Base-by-base conservation (phyloP, 2,797 vertebrate genomes). In the Iguana delicatissima region DNA sequence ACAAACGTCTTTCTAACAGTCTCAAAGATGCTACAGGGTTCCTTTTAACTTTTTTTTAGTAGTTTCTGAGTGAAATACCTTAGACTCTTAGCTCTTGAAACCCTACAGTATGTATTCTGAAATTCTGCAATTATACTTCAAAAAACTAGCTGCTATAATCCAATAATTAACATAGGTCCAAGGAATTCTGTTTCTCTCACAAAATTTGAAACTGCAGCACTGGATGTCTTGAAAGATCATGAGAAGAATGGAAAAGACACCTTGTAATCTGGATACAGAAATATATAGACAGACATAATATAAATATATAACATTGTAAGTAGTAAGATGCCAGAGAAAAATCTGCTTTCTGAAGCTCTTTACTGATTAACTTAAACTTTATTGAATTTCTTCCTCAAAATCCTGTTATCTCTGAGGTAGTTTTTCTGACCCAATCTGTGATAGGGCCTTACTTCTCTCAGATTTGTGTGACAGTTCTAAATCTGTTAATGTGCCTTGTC, bases 101-200 rank as follows among this genome's bases (percentile, higher is more conserved):
- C 67, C 29, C 84, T 73, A 69, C 3, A 83, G 35, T 59, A 46
- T 42, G 59, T 29, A 50, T 26, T 62, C 67, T 80, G 42, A 64
- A 79, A 67, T 35, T 87, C 29, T 80, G 29, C 76, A 80, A 5
- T 88, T 26, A 55, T 72, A 88, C 79, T 80, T 52, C 46, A 72
- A 29, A 20, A 88, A 80, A 35, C 64, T 55, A 38, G 57, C 57
- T 83, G 59, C 50, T 88, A 69, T 32, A 87, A 13, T 46, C 3
- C 12, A n/a, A 64, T 50, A 67, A 52, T 50, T 67, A 67, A 87
- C 38, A 50, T 80, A 64, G 14, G 20, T 67, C 10, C 59, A 80
- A 64, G 76, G 16, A 80, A 32, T 67, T 52, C 14, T 64, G 26
- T 84, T 69, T 84, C 29, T 79, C 59, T 50, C 42, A 88, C 12